A percentile compares a stretch with the other conserved stretches of the same genome.
Evolutionary conservation across 2,113 vertebrate genomes (phyloP).

Genomic region (Tretioscincus oriximinensis): DNA sequence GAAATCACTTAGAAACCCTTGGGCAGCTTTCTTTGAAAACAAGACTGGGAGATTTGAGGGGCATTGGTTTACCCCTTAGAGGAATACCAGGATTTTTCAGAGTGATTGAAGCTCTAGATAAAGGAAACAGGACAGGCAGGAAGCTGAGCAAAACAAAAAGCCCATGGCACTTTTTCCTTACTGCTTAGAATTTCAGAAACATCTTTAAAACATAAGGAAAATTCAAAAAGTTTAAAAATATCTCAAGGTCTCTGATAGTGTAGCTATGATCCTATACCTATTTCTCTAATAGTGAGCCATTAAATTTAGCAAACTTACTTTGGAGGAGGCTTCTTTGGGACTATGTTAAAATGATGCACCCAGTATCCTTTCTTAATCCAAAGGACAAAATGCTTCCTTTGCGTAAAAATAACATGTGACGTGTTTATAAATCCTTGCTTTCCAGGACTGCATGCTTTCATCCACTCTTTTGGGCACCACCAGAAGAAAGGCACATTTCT

Average conservation of each 20-base stretch:
- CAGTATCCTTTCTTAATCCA: conserved; percentile 29
- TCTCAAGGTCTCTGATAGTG: conserved; percentile 25
- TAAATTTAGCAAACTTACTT: neutral
- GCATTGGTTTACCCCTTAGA: neutral
- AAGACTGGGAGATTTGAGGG: neutral
- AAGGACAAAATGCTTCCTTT: neutral
- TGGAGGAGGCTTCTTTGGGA: neutral
- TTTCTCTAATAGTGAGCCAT: neutral
- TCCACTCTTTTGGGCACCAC: too few relatives aligned
- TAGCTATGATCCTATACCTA: neutral
- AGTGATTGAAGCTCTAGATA: conserved; percentile 17
- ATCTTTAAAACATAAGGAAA: conserved; percentile 34
- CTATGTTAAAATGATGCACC: neutral
- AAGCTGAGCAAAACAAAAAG: neutral
- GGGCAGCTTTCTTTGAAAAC: neutral
- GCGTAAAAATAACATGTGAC: neutral
- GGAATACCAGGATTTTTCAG: conserved; percentile 7
- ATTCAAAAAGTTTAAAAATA: conserved; percentile 24
- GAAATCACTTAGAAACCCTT: conserved; percentile 15
- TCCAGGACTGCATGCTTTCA: neutral
- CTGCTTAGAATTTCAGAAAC: conserved; percentile 31
- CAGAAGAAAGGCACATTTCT: too few relatives aligned
- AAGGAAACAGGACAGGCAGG: conserved; percentile 6
- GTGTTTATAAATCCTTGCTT: conserved; percentile 9
- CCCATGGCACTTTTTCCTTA: conserved; percentile 8